Evolutionary conservation across 2,888 invertebrate species (phyloP).

Genomic region (Tetranychus truncatus): DNA sequence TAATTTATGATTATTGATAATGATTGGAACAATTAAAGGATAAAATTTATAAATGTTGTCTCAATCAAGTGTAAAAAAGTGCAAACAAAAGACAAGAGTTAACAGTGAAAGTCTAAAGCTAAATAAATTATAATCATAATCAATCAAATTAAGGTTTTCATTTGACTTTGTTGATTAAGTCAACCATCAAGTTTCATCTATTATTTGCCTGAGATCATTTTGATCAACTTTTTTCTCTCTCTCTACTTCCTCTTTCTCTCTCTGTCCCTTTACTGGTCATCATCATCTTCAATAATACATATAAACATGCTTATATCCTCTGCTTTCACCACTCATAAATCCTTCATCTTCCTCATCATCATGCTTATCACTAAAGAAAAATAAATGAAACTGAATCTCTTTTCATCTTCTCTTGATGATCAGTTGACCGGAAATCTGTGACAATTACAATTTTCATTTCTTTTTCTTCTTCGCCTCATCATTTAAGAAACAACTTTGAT

Average conservation of each 20-base stretch:
- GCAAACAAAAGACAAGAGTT: no score
- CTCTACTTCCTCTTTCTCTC: no score
- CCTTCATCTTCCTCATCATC: background rate
- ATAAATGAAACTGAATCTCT: background rate
- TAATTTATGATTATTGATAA: no score
- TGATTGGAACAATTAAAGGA: no score
- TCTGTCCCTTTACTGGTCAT: background rate
- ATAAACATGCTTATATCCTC: background rate
- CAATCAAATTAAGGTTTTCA: background rate
- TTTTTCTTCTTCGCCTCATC: background rate
- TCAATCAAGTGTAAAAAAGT: no score
- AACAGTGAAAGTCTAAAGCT: background rate
- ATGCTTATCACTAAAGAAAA: background rate
- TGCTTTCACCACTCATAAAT: background rate
- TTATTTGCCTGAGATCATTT: background rate
- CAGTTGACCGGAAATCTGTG: background rate
- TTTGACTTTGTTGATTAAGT: background rate
- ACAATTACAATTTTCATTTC: background rate
- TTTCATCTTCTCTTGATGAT: background rate
- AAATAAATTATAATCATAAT: background rate
- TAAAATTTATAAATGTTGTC: no score
- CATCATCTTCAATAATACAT: background rate
- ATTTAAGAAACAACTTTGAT: background rate
- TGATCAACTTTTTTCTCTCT: background rate
- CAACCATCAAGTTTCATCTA: background rate